Conservation (phyloP, 2,113 vertebrate species). For the Butorides virescens region DNA sequence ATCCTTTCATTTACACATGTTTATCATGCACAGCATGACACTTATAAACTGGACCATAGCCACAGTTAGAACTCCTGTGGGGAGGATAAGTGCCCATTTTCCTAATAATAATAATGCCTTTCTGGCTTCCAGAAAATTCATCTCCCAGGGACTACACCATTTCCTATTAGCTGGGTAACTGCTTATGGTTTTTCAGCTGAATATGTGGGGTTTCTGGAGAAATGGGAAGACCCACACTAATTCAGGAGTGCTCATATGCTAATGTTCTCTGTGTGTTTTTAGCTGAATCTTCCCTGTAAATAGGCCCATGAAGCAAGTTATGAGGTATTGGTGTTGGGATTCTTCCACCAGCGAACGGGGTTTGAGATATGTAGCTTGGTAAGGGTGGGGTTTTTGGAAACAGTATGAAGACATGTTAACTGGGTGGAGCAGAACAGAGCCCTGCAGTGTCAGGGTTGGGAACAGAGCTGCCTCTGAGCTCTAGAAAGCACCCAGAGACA, state of each 20-base stretch:
- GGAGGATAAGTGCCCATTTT: conserved; percentile 10
- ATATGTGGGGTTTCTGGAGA: not conserved
- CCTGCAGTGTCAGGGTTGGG: not conserved
- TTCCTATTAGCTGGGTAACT: not conserved
- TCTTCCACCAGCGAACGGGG: not conserved
- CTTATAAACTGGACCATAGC: conserved; percentile 22
- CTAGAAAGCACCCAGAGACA: not conserved
- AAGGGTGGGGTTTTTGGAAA: not conserved
- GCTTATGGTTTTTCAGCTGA: not conserved
- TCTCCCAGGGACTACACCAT: not conserved
- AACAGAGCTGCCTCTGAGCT: not conserved
- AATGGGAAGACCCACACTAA: not conserved
- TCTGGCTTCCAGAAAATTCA: conserved; percentile 35
- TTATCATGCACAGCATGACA: not conserved
- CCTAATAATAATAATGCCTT: conserved; percentile 7
- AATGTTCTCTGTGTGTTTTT: not conserved
- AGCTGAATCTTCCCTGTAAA: not conserved
- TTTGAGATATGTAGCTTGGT: not conserved
- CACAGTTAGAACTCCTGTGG: conserved; percentile 18
- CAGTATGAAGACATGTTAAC: not conserved
- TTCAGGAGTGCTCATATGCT: not conserved
- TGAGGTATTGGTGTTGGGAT: not conserved
- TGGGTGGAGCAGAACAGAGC: not conserved
- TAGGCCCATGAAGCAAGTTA: not conserved
- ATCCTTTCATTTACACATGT: conserved; percentile 43